Evolutionary conservation across 2,797 vertebrate species (phyloP).

Genomic region (Cirrhinus molitorella): DNA sequence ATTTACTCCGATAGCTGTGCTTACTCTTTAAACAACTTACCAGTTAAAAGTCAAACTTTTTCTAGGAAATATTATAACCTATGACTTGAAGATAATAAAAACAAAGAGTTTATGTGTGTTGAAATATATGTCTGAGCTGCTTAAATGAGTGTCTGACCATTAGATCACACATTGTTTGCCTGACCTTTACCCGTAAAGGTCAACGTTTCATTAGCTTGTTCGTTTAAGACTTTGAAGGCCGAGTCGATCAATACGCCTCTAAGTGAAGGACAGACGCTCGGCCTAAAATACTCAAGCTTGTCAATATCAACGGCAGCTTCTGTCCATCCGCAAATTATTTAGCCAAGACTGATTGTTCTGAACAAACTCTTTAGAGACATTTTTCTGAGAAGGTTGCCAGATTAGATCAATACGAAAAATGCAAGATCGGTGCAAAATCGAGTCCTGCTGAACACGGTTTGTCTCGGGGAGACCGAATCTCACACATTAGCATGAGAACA

Average conservation of each 20-base stretch:
- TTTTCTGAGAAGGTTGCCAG: conserved; percentile 13
- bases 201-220: conserved; percentile 48
- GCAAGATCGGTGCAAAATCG: conserved; percentile 9
- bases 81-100: too few relatives aligned
- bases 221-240: conserved; percentile 22
- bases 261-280: conserved; percentile 28
- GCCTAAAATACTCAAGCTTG: conserved; percentile 35
- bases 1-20: background rate
- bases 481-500: conserved; percentile 13
- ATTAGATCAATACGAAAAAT: conserved; percentile 22
- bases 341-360: background rate
- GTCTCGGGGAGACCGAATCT: background rate
- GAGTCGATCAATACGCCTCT: conserved; percentile 44
- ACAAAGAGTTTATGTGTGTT: background rate
- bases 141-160: background rate
- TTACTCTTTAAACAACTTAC: background rate
- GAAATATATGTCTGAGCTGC: background rate
- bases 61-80: background rate
- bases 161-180: conserved; percentile 17
- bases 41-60: background rate
- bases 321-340: conserved; percentile 24
- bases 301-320: conserved; percentile 43
- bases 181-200: conserved; percentile 50
- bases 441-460: background rate
- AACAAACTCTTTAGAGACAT: conserved; percentile 24